Evolutionary conservation across 2,888 invertebrate genomes (phyloP).

Genomic region (Taphrorychus bicolor): DNA sequence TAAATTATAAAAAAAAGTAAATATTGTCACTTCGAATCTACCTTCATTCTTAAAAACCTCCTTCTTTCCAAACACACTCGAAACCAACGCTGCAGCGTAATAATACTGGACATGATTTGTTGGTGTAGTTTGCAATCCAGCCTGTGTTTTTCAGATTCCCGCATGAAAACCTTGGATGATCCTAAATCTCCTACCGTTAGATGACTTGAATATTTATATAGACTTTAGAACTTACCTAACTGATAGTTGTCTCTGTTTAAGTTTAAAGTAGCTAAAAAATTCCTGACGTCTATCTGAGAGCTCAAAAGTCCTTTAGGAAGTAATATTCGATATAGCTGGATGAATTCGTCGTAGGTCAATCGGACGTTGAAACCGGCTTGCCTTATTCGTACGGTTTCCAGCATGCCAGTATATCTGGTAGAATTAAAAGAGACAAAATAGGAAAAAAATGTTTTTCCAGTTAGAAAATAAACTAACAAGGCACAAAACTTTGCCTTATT

Average conservation of each 20-base stretch:
- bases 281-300: constrained; percentile 84
- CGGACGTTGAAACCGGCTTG: constrained; percentile 96
- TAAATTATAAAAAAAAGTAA: not conserved
- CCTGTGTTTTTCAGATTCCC: constrained; percentile 92
- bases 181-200: constrained; percentile 16
- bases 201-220: not conserved
- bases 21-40: constrained; percentile 2
- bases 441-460: not conserved
- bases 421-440: too few relatives aligned
- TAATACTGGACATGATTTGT: constrained; percentile 92
- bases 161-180: constrained; percentile 88
- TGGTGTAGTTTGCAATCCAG: constrained; percentile 91
- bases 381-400: constrained; percentile 93
- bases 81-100: constrained; percentile 92
- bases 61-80: constrained; percentile 80
- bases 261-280: constrained; percentile 83
- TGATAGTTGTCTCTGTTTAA: constrained; percentile 91
- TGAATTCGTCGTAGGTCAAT: constrained; percentile 92
- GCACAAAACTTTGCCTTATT: too few relatives aligned
- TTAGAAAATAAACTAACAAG: too few relatives aligned
- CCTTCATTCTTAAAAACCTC: constrained; percentile 72
- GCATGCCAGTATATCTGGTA: constrained; percentile 93
- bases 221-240: constrained; percentile 65
- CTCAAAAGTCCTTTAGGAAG: constrained; percentile 87
- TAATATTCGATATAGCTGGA: constrained; percentile 89